Conservation (phyloP, 23 tunicate species). For the Oikopleura albicans region DNA sequence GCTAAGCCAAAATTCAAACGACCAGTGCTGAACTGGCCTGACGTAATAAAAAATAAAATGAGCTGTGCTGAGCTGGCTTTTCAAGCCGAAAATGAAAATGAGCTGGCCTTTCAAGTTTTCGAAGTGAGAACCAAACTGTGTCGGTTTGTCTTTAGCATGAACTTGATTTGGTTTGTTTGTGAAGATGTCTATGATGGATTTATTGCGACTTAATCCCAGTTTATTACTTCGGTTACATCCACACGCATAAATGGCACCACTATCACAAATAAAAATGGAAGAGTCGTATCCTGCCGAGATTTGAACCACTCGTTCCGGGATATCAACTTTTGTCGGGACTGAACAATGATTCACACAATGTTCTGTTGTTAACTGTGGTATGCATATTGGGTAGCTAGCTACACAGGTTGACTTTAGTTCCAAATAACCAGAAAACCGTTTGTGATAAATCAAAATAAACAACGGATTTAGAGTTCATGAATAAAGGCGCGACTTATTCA, state of each 20-base stretch:
- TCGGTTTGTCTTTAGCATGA: not conserved
- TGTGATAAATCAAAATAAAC: no score
- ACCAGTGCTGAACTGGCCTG: not conserved
- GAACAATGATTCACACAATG: no score
- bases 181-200: not conserved
- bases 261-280: not conserved
- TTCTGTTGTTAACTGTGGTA: no score
- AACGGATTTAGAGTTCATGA: no score
- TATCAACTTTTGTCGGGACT: not conserved
- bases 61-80: not conserved
- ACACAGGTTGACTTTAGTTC: no score
- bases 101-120: no score
- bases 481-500: no score
- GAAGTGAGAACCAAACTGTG: no score
- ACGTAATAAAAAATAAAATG: not conserved
- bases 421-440: no score
- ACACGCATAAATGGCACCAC: not conserved
- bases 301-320: not conserved
- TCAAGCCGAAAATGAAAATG: no score
- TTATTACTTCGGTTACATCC: slow-evolving; percentile 2
- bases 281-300: slow-evolving; percentile 5
- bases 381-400: no score
- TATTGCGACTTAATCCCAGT: not conserved
- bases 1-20: no score
- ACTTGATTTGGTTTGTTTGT: not conserved